Evolutionary conservation across 1,140 invertebrate species (phyloP), one percentile per base, ranked within the genome.

Genomic region (Colletes latitarsis): DNA sequence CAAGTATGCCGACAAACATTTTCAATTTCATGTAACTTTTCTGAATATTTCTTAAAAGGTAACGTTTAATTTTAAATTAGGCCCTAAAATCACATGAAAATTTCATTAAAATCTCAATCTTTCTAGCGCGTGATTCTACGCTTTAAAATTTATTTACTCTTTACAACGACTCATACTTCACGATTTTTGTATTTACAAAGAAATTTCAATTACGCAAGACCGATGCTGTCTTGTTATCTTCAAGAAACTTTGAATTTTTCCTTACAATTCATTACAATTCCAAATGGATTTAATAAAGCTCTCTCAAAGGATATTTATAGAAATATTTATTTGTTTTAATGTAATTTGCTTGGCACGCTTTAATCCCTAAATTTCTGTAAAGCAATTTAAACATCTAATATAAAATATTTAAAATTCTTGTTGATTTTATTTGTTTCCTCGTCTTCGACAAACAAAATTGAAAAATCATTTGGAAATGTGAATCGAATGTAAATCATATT

Each of bases 321-420:
- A 41, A 58, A 57, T 60, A 58, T 19, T 52, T 49, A 52, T 43
- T 30, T n/a, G n/a, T n/a, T n/a, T n/a, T n/a, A n/a, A n/a, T n/a
- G n/a, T n/a, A n/a, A n/a, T n/a, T n/a, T 73, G 21, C 58, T 73
- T 72, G 57, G 70, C 70, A 72, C 58, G 62, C 19, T 39, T 69
- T 67, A n/a, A 17, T 1, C 30, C 2, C 30, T 30, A 30, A 30
- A 2, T 30, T 30, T 30, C 30, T 30, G 30, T 30, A 30, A 30
- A 30, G 30, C 30, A 30, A 30, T 30, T 2, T 30, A 2, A 30
- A 30, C 30, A 62, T n/a, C n/a, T n/a, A n/a, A n/a, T n/a, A n/a
- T 4, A 62, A 21, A 21, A 39, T 15, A 62, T 39, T 19, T 67
- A 12, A 49, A 21, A 49, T 8, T 4, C 39, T 39, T 39, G 30